A percentile compares a stretch with the other conserved stretches of the same genome.
Conservation (phyloP, 2,797 vertebrate genomes). For the Hypotaenidia okinawae region DNA sequence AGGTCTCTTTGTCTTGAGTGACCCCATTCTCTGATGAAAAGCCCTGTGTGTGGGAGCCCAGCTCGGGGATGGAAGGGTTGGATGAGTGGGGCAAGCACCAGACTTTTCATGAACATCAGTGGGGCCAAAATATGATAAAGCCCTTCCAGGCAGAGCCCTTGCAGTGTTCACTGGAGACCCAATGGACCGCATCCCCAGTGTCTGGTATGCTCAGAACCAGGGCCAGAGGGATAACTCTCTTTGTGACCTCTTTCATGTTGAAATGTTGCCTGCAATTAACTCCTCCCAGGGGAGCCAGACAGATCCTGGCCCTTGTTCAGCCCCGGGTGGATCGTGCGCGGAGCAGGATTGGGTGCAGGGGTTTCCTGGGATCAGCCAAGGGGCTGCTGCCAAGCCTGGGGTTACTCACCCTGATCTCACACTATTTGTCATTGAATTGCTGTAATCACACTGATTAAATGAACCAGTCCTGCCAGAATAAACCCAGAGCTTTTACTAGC, state of each 20-base stretch:
- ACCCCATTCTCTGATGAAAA: background rate
- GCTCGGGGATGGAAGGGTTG: background rate
- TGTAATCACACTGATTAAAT: background rate
- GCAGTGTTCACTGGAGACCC: background rate
- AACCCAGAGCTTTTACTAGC: background rate
- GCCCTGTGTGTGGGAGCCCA: rapidly evolving
- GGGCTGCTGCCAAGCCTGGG: background rate
- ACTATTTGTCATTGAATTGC: background rate
- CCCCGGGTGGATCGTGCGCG: rapidly evolving
- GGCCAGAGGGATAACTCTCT: background rate
- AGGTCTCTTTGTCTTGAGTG: background rate
- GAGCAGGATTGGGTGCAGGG: background rate
- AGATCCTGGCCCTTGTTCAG: background rate
- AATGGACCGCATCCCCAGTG: background rate
- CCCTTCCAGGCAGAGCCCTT: background rate
- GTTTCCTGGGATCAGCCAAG: background rate
- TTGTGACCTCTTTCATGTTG: background rate
- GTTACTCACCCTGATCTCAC: background rate
- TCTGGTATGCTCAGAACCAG: background rate
- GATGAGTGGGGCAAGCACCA: background rate
- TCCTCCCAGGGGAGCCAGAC: background rate
- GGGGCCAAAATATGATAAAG: rapidly evolving
- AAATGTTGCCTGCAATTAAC: background rate
- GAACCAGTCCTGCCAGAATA: background rate
- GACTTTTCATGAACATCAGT: rapidly evolving